These are phyloP conservation scores for Eledona agricola DNA, from an alignment of 2,888 invertebrate species.

Conservation along the genomic window DNA sequence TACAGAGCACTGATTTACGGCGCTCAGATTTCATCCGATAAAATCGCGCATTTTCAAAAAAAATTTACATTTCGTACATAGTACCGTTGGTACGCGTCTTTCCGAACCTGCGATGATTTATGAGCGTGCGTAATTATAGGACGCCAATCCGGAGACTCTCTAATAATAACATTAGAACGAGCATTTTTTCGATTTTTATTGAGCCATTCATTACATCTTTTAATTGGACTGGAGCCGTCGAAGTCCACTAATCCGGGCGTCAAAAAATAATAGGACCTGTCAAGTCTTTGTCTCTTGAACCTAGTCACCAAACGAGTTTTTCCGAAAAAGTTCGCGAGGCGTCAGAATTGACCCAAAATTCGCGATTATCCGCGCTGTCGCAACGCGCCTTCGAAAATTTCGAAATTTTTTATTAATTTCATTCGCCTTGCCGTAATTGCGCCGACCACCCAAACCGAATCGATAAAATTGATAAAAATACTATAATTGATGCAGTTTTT, in stretches of 20 bases:
- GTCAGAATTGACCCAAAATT: too few species aligned
- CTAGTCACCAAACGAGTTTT: too few species aligned
- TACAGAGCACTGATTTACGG: slow-evolving; percentile 12
- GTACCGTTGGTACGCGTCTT: slow-evolving; percentile 6
- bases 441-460: slow-evolving; percentile 25
- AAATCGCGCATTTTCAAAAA: slow-evolving; percentile 1
- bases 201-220: slow-evolving; percentile 15
- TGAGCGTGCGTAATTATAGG: slow-evolving; percentile 14
- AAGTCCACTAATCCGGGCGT: too few species aligned
- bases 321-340: too few species aligned
- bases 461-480: slow-evolving; percentile 32
- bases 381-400: slow-evolving; percentile 5
- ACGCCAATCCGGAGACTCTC: slow-evolving; percentile 8
- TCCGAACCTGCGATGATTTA: slow-evolving; percentile 9
- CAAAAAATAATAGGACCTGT: too few species aligned
- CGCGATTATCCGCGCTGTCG: neutral
- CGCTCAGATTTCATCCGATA: neutral
- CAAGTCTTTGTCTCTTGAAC: too few species aligned
- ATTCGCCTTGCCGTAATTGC: slow-evolving; percentile 8
- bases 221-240: slow-evolving; percentile 17
- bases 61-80: too few species aligned
- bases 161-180: slow-evolving; percentile 16
- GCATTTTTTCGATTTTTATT: slow-evolving; percentile 4
- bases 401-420: slow-evolving; percentile 7
- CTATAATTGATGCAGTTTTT: slow-evolving; percentile 24